These are phyloP conservation scores for Saccostrea echinata DNA, from an alignment of 1,140 invertebrate genomes.

Conservation along the genomic window DNA sequence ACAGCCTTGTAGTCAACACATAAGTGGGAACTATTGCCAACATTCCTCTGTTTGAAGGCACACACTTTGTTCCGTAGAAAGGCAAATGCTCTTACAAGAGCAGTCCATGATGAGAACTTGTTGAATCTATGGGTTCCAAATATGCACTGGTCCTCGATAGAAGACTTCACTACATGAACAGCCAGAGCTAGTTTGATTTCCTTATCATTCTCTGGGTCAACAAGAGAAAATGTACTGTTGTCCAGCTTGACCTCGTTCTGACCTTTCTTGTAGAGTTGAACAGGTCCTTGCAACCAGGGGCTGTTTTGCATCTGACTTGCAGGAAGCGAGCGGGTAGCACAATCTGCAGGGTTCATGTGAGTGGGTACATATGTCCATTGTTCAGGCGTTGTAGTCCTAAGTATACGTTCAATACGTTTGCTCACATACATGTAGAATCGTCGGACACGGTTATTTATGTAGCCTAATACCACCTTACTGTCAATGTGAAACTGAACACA, in stretches of 20 bases:
- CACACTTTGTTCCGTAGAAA: not conserved
- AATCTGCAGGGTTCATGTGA: conserved; percentile 52
- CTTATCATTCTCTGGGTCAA: conserved; percentile 39
- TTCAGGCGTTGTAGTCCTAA: not conserved
- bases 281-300: conserved; percentile 46
- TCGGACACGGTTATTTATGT: conserved; percentile 42
- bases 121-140: not conserved
- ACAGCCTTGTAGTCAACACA: not conserved
- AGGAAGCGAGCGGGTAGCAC: conserved; percentile 16
- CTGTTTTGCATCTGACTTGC: conserved; percentile 2
- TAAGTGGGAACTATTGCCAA: not conserved
- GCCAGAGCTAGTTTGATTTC: conserved; percentile 41
- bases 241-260: not conserved
- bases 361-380: conserved; percentile 49
- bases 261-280: not conserved
- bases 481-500: conserved; percentile 40
- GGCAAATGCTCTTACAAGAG: not conserved
- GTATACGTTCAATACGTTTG: conserved; percentile 45
- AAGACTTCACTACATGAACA: not conserved
- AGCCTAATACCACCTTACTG: conserved; percentile 39
- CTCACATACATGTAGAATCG: conserved; percentile 46
- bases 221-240: not conserved
- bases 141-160: too few relatives aligned
- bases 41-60: not conserved
- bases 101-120: not conserved